Percentiles rank a stretch among this genome's conserved stretches.
Evolutionary conservation across 2,113 vertebrate genomes (phyloP).

Genomic region (Tychaedon coryphoeus): DNA sequence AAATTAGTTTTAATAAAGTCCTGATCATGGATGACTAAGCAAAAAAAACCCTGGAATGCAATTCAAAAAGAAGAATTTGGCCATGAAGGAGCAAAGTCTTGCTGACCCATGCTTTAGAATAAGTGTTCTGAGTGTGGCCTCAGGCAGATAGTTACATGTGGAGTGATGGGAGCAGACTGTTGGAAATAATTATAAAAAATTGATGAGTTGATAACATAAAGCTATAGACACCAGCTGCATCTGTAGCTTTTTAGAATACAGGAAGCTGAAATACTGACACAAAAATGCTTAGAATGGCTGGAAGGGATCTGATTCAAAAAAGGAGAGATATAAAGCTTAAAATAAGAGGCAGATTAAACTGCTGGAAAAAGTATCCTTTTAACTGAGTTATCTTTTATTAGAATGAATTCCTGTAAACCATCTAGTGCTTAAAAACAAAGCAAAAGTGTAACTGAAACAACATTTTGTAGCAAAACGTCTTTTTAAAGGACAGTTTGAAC

Average conservation of each 20-base stretch:
- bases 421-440: neutral
- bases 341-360: neutral
- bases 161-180: constrained; percentile 33
- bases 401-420: neutral
- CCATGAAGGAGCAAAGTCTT: neutral
- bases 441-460: neutral
- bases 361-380: neutral
- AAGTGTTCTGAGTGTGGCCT: constrained; percentile 24
- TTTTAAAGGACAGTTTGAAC: neutral
- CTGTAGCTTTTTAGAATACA: constrained; percentile 5
- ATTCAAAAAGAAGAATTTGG: neutral
- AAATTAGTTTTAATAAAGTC: neutral
- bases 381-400: neutral
- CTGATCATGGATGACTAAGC: neutral
- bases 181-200: constrained; percentile 47
- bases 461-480: neutral
- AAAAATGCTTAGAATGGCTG: neutral
- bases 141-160: constrained; percentile 34
- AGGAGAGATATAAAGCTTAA: neutral
- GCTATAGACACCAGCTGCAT: neutral
- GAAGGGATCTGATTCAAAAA: neutral
- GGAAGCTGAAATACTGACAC: neutral
- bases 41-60: neutral
- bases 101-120: constrained; percentile 29
- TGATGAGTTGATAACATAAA: constrained; percentile 14